Percentiles rank a stretch among this genome's conserved stretches.
phyloP scores from a whole-genome alignment of 2,888 invertebrate genomes.

The Tupiocoris notatus region DNA sequence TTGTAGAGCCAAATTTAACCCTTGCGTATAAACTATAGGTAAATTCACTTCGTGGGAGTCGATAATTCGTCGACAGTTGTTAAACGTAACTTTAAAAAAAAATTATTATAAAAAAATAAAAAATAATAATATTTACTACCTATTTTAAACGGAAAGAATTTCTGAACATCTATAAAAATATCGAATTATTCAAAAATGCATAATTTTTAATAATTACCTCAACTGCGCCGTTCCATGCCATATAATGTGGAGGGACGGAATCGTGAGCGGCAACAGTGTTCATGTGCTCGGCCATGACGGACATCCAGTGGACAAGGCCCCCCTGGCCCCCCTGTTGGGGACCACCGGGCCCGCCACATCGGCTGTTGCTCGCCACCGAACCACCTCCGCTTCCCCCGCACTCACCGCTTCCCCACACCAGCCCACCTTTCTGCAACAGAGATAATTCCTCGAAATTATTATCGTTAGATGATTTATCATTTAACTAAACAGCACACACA shows the following conservation, averaged over 20 bases:
- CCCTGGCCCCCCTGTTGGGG: conserved; percentile 49
- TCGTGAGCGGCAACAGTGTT: conserved; percentile 60
- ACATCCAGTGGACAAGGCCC: conserved; percentile 89
- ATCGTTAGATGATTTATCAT: too few species aligned
- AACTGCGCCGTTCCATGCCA: conserved; percentile 59
- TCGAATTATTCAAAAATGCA: too few species aligned
- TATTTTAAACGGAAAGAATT: too few species aligned
- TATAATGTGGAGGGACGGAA: conserved; percentile 73
- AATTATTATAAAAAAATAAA: neutral
- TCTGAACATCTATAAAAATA: too few species aligned
- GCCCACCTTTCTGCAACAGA: conserved; percentile 54
- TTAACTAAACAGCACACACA: neutral
- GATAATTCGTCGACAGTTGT: too few species aligned
- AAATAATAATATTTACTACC: too few species aligned
- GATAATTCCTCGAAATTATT: too few species aligned
- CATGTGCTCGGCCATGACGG: conserved; percentile 94
- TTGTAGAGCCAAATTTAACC: too few species aligned
- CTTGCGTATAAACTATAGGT: too few species aligned
- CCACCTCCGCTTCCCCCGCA: conserved; percentile 51
- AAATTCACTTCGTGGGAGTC: too few species aligned
- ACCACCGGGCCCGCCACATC: conserved; percentile 43
- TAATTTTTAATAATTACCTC: conserved; percentile 59
- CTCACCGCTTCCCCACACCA: conserved; percentile 56
- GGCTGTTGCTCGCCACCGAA: conserved; percentile 48
- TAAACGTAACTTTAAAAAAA: neutral